Evolutionary conservation across 2,888 invertebrate genomes (phyloP).

Genomic region (Galerucella pusilla): DNA sequence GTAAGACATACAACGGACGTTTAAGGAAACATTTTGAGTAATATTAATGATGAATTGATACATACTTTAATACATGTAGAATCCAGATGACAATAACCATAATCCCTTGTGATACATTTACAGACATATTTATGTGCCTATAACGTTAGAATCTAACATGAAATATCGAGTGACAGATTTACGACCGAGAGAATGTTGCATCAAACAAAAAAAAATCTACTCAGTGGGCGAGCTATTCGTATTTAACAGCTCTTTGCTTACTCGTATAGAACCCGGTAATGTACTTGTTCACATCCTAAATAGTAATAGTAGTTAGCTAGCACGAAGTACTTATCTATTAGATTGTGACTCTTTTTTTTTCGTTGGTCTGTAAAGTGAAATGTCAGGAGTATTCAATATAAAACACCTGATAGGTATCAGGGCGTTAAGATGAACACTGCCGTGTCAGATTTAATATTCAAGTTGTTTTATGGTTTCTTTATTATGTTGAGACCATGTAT

Average conservation of each 20-base stretch:
- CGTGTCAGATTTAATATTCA: slow-evolving; percentile 2
- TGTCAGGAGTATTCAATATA: not conserved
- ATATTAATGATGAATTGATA: not conserved
- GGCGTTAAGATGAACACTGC: not conserved
- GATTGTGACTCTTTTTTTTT: slow-evolving; percentile 3
- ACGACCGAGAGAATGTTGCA: not conserved
- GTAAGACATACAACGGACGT: not conserved
- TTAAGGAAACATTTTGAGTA: not conserved
- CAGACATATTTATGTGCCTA: not conserved
- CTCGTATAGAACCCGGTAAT: not conserved
- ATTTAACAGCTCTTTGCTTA: not conserved
- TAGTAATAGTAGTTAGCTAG: not conserved
- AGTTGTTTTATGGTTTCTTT: slow-evolving; percentile 17
- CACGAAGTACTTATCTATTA: not conserved
- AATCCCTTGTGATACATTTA: not conserved
- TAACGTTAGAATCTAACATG: slow-evolving; percentile 6
- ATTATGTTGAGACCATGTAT: not conserved
- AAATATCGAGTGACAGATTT: slow-evolving; percentile 7
- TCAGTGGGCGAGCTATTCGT: slow-evolving; percentile 2
- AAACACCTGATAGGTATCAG: slow-evolving; percentile 3
- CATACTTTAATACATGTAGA: not conserved
- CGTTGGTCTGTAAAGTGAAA: not conserved
- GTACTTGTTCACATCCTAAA: slow-evolving; percentile 1
- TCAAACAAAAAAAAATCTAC: not conserved
- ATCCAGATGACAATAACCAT: slow-evolving; percentile 13